Evolutionary conservation across 2,888 invertebrate species (phyloP), one percentile per base, ranked within the genome.

Genomic region (Cabera pusaria): DNA sequence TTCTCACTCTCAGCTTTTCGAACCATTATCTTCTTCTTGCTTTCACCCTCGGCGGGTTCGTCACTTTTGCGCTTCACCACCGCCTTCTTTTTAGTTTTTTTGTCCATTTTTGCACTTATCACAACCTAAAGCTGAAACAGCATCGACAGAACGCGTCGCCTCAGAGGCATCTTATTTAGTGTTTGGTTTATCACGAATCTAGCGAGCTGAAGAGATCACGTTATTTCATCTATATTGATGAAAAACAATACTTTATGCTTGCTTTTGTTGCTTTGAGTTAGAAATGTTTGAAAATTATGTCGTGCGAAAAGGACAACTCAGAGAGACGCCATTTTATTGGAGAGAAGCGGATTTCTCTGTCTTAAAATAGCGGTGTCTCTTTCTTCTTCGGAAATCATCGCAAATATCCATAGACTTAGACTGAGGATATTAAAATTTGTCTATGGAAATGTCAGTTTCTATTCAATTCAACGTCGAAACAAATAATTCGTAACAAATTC

Each of bases 71-170:
- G 72, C 68, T 90, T 90, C 38, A 81, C 83, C 24, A 82, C 88
- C 59, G 80, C 80, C 70, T 82, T 89, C 71, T 89, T 90, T 59
- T 86, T 87, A 50, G 58, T 86, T 72, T 90, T 90, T 69, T 90
- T 90, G 76, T 90, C 89, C 89, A 90, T 90, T 75, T 84, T 85
- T 66, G 58, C 59, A 65, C 59, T 62, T 51, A 63, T 49, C 42
- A 58, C 50, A 36, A 26, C 44, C 42, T 44, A 28, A 11, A 38
- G 28, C 29, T 49, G 38, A 36, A 33, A 28, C 28, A 20, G 16
- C 11, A 24, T 48, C 27, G 49, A 57, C 21, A 44, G 41, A 37
- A 63, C 66, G 69, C 73, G 74, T 78, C 67, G 74, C 71, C 74
- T 73, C 32, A 52, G 32, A 46, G 49, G 59, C 83, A 83, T 84